These are phyloP conservation scores for Oreotrochilus melanogaster DNA, from an alignment of 2,113 vertebrate genomes.

Conservation along the genomic window DNA sequence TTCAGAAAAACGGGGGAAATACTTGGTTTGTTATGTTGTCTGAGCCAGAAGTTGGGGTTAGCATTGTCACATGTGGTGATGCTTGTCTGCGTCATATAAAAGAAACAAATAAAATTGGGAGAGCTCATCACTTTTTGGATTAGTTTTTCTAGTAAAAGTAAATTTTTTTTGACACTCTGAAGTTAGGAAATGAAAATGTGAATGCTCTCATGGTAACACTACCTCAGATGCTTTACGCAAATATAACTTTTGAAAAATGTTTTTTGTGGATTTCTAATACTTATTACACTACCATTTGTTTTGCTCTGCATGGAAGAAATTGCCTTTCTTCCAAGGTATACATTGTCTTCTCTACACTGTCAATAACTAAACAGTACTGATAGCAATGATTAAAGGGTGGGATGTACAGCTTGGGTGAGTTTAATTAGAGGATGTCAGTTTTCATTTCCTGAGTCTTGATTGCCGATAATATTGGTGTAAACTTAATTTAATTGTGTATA, in stretches of 20 bases:
- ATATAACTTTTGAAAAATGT: neutral
- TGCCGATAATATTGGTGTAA: neutral
- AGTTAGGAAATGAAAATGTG: neutral
- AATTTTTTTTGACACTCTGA: neutral
- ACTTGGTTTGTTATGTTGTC: neutral
- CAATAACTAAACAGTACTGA: neutral
- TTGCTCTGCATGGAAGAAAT: neutral
- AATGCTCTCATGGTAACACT: neutral
- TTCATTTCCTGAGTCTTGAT: slow-evolving; percentile 27
- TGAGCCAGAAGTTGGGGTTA: neutral
- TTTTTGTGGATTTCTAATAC: neutral
- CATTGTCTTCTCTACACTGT: neutral
- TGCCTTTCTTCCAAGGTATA: neutral
- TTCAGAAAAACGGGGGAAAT: neutral
- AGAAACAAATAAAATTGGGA: neutral
- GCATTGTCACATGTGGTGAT: neutral
- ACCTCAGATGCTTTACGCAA: neutral
- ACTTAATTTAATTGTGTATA: slow-evolving; percentile 8
- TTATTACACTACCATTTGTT: neutral
- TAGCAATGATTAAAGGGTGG: slow-evolving; percentile 9
- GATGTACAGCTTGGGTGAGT: neutral
- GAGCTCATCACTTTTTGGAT: neutral
- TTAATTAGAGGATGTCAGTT: slow-evolving; percentile 27
- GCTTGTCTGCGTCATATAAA: neutral
- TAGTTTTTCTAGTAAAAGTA: slow-evolving; percentile 1